A percentile compares a stretch with the other conserved stretches of the same genome.
Conservation (phyloP, 2,113 vertebrate genomes). For the Formicarius rufipectus region DNA sequence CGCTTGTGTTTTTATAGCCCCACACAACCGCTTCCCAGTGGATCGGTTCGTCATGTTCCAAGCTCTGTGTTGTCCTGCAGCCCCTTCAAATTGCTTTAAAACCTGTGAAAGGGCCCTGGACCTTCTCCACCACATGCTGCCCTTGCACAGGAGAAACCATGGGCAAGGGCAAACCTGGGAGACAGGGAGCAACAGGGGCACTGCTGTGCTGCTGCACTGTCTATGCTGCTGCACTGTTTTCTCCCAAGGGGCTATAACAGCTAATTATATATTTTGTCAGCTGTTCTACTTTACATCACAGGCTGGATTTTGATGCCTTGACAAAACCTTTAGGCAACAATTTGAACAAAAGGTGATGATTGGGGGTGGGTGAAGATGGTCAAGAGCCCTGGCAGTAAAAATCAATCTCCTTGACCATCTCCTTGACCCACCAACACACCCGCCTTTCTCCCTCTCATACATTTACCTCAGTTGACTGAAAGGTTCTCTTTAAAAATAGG, state of each 20-base stretch:
- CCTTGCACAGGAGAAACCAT: neutral
- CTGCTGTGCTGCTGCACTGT: neutral
- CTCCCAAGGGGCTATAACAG: neutral
- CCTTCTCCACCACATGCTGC: neutral
- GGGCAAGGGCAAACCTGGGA: accelerated
- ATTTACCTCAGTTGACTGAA: neutral
- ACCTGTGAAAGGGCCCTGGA: neutral
- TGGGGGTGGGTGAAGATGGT: neutral
- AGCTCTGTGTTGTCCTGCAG: neutral
- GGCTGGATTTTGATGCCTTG: neutral
- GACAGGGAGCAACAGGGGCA: accelerated
- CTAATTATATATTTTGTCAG: neutral
- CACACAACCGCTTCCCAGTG: neutral
- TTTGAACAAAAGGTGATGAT: neutral
- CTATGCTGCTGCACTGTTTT: neutral
- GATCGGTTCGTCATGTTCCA: neutral
- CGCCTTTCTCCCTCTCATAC: neutral
- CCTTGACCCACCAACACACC: neutral
- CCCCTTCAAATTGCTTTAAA: neutral
- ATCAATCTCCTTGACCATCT: neutral
- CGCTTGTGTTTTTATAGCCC: neutral
- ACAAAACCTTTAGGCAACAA: too few species aligned
- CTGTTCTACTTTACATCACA: neutral
- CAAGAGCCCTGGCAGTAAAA: neutral
- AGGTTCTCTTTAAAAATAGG: neutral